A percentile compares a stretch with the other conserved stretches of the same genome.
These are phyloP conservation scores for Sarcophaga variegata DNA, from an alignment of 2,888 invertebrate genomes.

Conservation along the genomic window DNA sequence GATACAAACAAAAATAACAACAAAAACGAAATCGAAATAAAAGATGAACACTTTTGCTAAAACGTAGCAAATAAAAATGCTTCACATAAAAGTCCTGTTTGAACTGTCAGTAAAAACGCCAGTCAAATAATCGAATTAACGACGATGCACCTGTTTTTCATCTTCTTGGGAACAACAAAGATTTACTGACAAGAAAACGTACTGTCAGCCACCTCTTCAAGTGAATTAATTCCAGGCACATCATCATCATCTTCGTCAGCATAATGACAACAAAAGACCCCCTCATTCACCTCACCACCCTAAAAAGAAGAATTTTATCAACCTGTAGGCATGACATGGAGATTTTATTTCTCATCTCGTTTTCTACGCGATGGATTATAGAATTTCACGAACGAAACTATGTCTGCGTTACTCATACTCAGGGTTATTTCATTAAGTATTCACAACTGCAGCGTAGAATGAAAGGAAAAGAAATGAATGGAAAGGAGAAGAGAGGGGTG, in stretches of 20 bases:
- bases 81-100: not conserved
- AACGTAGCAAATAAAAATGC: not conserved
- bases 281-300: not conserved
- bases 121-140: not conserved
- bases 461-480: not conserved
- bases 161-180: no score
- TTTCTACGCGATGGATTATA: constrained; percentile 27
- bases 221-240: constrained; percentile 57
- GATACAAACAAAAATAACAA: not conserved
- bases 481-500: no score
- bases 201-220: not conserved
- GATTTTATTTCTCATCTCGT: not conserved
- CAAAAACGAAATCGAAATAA: constrained; percentile 1
- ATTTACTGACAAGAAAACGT: not conserved
- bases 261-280: constrained; percentile 23
- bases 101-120: not conserved
- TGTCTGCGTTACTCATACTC: constrained; percentile 3
- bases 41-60: not conserved
- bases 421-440: constrained; percentile 8
- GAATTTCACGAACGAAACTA: not conserved
- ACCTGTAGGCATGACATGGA: not conserved
- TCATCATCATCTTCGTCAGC: constrained; percentile 26
- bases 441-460: not conserved
- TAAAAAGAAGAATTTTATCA: not conserved
- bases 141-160: not conserved